Percentiles rank a stretch among this genome's conserved stretches.
Evolutionary conservation across 2,888 invertebrate species (phyloP).

Genomic region (Ganaspis brasiliensis): DNA sequence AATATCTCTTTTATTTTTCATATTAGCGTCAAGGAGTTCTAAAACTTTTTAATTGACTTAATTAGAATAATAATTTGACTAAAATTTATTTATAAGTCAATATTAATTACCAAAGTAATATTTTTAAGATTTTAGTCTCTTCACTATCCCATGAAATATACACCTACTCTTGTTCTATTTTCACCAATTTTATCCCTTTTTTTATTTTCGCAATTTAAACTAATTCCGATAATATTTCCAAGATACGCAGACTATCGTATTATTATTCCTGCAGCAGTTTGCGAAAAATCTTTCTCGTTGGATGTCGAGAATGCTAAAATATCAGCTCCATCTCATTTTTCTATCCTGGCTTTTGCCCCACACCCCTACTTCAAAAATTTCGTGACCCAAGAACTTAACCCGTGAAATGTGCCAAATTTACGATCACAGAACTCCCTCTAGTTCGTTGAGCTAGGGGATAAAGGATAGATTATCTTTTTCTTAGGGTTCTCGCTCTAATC

Average conservation of each 20-base stretch:
- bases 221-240: neutral
- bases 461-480: conserved; percentile 60
- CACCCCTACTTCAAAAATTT: conserved; percentile 24
- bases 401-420: conserved; percentile 59
- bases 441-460: conserved; percentile 50
- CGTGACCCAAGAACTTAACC: conserved; percentile 31
- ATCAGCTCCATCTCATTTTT: conserved; percentile 45
- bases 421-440: conserved; percentile 62
- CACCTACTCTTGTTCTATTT: no score
- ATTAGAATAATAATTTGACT: no score
- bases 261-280: conserved; percentile 6
- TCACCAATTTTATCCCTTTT: neutral
- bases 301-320: conserved; percentile 28
- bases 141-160: no score
- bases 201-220: neutral
- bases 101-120: no score
- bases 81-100: no score
- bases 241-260: neutral
- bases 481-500: conserved; percentile 13
- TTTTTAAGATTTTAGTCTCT: no score
- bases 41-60: no score
- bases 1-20: no score
- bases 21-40: no score
- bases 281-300: neutral
- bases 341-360: conserved; percentile 10